phyloP scores from a whole-genome alignment of 1,140 invertebrate genomes.

The Cotesia typhae region DNA sequence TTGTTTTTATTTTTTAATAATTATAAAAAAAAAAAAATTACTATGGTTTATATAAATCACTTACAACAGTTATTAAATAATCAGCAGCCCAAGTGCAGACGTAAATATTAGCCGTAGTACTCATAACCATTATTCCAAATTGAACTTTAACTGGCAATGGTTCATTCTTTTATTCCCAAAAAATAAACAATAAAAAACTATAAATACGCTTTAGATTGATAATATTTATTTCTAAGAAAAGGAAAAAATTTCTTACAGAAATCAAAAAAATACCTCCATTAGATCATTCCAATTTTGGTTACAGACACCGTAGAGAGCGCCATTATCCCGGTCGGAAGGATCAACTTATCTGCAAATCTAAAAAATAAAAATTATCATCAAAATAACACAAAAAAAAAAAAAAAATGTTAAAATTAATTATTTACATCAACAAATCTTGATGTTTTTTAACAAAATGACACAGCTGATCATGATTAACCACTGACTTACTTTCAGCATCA shows the following conservation, averaged over 20 bases:
- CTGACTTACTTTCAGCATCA: conserved; percentile 11
- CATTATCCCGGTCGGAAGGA: neutral
- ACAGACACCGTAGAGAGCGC: conserved; percentile 13
- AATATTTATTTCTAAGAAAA: neutral
- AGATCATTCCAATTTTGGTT: conserved; percentile 29
- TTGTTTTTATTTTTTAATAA: too few species aligned
- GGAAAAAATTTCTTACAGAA: conserved; percentile 13
- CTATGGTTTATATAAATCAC: neutral
- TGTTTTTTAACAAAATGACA: conserved; percentile 37
- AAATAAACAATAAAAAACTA: neutral
- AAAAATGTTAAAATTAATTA: neutral
- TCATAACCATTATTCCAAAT: conserved; percentile 38
- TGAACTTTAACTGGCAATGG: conserved; percentile 38
- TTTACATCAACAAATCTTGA: conserved; percentile 37
- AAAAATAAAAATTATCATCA: neutral
- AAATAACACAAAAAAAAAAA: neutral
- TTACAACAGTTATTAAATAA: conserved; percentile 32
- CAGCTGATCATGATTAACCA: conserved; percentile 13
- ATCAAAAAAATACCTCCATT: conserved; percentile 25
- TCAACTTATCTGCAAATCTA: conserved; percentile 12
- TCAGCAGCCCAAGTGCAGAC: conserved; percentile 42
- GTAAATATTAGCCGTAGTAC: conserved; percentile 41
- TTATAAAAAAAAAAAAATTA: too few species aligned
- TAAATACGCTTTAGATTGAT: neutral
- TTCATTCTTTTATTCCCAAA: conserved; percentile 32